Conservation (phyloP, 2,797 vertebrate species). For the Distichodus sexfasciatus region DNA sequence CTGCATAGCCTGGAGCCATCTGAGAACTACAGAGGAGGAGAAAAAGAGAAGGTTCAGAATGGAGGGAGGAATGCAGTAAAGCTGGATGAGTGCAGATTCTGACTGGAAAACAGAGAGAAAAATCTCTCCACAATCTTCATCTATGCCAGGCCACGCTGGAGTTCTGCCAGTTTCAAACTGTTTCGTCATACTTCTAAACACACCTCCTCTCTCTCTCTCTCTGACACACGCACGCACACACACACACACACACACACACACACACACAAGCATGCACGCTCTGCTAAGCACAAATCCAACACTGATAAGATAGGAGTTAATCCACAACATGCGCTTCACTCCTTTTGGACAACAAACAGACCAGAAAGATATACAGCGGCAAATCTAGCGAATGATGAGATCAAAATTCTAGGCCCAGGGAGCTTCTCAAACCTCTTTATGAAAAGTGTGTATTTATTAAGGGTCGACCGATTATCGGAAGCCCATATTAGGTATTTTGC, state of each 20-base stretch:
- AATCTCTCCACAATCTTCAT: conserved; percentile 3
- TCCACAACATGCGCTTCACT: no score
- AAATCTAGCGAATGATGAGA: no score
- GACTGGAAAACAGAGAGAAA: background rate
- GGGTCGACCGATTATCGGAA: no score
- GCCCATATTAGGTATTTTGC: no score
- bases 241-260: background rate
- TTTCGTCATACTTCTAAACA: conserved; percentile 25
- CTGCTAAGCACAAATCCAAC: background rate
- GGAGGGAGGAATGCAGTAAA: background rate
- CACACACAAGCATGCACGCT: background rate
- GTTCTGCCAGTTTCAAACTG: conserved; percentile 17
- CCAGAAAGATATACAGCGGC: no score
- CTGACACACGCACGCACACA: background rate
- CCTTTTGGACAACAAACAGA: no score
- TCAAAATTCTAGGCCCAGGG: no score
- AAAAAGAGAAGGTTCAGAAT: background rate
- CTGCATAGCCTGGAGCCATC: conserved; percentile 86
- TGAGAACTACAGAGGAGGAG: conserved; percentile 72
- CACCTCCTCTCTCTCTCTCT: background rate
- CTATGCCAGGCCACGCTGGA: conserved; percentile 17
- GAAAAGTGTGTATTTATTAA: no score
- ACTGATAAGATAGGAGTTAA: conserved; percentile 2
- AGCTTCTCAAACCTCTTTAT: no score
- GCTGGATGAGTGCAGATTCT: background rate